Evolutionary conservation across 1,140 invertebrate genomes (phyloP), one percentile per base, ranked within the genome.

Genomic region (Radopholus similis): DNA sequence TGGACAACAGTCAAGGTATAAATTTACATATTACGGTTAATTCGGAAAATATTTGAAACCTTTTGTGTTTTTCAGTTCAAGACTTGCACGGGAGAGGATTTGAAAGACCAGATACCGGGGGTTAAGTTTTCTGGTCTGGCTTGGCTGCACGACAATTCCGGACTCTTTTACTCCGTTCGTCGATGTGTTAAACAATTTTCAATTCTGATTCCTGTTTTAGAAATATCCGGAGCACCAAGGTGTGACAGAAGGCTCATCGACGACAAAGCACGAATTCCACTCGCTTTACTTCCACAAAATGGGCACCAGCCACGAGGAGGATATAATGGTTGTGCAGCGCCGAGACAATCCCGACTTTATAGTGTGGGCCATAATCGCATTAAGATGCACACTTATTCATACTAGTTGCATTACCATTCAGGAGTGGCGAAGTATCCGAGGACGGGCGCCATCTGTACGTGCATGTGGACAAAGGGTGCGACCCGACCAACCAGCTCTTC

Each of bases 271-370:
- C 82, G 85, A 89, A 80, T 88, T 94, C 85, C 93, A 98, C 82
- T 95, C 95, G 82, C 84, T 98, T 6, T 96, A 89, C 83, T 98
- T 93, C 85, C 95, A 98, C 85, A 83, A 85, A 58, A 76, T 98
- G 35, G 90, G 90, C 66, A 95, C 92, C 23, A 84, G 88, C 18
- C 93, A 95, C 82, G 86, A 88, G 2, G 88, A 94, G 66, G 95
- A 99, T 86, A 85, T 95, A 23, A 81, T 95, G 42, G 90, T 90
- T 51, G 89, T 26, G 18, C 40, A 60, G 28, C n/a, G 58, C 84
- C 90, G 89, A 2, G 90, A 96, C 26, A 88, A 96, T 81, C 93
- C 94, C 4, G 87, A 91, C 37, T 93, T 90, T 88, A 89, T 91
- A 86, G 90, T 92, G 91, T 94, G 87, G 88, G 89, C 84, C 11